A percentile compares a stretch with the other conserved stretches of the same genome.
phyloP scores from a whole-genome alignment of 2,888 invertebrate species.

The Ochropleura leucogaster region DNA sequence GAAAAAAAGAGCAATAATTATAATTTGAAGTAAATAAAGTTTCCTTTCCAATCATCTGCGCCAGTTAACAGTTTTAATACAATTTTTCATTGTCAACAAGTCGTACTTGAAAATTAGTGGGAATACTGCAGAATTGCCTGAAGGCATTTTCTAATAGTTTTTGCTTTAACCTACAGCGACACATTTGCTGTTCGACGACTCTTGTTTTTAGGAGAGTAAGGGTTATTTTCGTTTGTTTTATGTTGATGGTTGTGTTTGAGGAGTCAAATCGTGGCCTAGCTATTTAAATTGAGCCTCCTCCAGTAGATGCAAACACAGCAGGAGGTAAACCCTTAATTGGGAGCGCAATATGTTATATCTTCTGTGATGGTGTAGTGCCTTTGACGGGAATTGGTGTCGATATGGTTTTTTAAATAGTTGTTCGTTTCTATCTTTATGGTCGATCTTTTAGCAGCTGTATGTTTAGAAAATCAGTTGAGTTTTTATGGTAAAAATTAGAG shows the following conservation, averaged over 20 bases:
- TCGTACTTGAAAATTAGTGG: slow-evolving; percentile 80
- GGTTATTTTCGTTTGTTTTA: slow-evolving; percentile 57
- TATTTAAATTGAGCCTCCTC: slow-evolving; percentile 85
- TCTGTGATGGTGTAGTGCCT: slow-evolving; percentile 72
- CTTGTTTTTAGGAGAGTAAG: slow-evolving; percentile 60
- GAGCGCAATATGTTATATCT: slow-evolving; percentile 87
- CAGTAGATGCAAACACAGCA: slow-evolving; percentile 85
- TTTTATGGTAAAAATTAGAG: background rate
- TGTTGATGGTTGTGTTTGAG: slow-evolving; percentile 61
- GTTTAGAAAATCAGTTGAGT: background rate
- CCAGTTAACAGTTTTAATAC: slow-evolving; percentile 60
- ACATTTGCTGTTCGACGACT: slow-evolving; percentile 49
- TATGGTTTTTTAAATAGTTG: slow-evolving; percentile 36
- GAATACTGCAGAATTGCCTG: slow-evolving; percentile 80
- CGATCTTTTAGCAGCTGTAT: slow-evolving; percentile 24
- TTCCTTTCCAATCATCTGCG: slow-evolving; percentile 16
- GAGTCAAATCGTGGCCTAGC: slow-evolving; percentile 85
- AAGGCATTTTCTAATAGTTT: slow-evolving; percentile 86
- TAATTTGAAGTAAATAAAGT: background rate
- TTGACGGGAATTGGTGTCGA: slow-evolving; percentile 71
- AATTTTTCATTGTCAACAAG: slow-evolving; percentile 83
- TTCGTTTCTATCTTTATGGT: slow-evolving; percentile 25
- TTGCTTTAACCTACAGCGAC: slow-evolving; percentile 73
- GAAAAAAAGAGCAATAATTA: background rate
- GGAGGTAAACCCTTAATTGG: slow-evolving; percentile 89